These are phyloP conservation scores for Mycetomoellerius zeteki DNA, from an alignment of 1,140 invertebrate genomes.

Conservation along the genomic window DNA sequence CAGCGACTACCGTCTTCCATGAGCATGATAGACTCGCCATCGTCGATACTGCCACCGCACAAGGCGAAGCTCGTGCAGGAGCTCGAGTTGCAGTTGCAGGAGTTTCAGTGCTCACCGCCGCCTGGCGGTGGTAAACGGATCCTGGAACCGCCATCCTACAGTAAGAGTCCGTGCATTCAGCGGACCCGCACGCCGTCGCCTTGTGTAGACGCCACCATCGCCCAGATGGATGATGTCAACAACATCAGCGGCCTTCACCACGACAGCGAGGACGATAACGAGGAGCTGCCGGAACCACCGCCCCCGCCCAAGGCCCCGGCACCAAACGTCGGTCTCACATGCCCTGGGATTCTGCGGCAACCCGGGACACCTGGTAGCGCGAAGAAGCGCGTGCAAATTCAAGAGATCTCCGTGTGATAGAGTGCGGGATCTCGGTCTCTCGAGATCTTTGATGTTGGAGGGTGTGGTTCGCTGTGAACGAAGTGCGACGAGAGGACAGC, in stretches of 20 bases:
- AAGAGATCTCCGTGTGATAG: conserved; percentile 94
- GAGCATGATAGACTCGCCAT: conserved; percentile 79
- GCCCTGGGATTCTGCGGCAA: conserved; percentile 89
- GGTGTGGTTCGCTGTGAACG: neutral
- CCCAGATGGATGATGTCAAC: conserved; percentile 86
- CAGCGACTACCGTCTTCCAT: conserved; percentile 87
- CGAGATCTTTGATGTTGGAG: conserved; percentile 1
- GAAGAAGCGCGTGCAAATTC: conserved; percentile 95
- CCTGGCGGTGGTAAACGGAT: conserved; percentile 86
- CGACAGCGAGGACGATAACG: conserved; percentile 86
- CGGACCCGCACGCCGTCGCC: conserved; percentile 84
- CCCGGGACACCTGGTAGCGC: conserved; percentile 90
- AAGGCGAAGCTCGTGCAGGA: conserved; percentile 90
- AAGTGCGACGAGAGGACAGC: neutral
- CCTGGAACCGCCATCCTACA: conserved; percentile 87
- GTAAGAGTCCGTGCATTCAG: conserved; percentile 86
- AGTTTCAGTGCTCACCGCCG: conserved; percentile 89
- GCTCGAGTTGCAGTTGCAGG: conserved; percentile 90
- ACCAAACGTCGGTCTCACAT: conserved; percentile 82
- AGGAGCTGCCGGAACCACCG: conserved; percentile 89
- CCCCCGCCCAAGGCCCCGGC: conserved; percentile 89
- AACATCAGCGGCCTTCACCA: conserved; percentile 86
- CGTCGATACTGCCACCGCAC: conserved; percentile 87
- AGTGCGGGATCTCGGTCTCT: neutral
- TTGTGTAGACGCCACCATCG: conserved; percentile 87